phyloP scores from a whole-genome alignment of 2,888 invertebrate species.

The Helicoverpa assulta region DNA sequence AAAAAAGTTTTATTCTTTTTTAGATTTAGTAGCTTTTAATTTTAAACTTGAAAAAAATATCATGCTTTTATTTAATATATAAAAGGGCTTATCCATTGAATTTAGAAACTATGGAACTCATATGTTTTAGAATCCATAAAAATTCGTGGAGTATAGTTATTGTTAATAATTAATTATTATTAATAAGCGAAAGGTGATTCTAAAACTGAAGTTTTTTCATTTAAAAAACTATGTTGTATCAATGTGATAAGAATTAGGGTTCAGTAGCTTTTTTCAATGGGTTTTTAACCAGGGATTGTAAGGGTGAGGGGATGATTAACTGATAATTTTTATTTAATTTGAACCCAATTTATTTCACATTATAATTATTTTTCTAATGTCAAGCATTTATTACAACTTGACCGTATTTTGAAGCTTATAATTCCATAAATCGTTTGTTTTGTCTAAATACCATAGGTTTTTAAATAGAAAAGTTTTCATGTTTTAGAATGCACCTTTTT shows the following conservation, averaged over 20 bases:
- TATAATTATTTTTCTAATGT: slow-evolving; percentile 22
- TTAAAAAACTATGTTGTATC: slow-evolving; percentile 26
- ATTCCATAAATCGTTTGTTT: slow-evolving; percentile 17
- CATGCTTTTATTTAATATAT: slow-evolving; percentile 67
- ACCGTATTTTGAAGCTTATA: slow-evolving; percentile 17
- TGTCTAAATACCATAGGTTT: slow-evolving; percentile 7
- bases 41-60: slow-evolving; percentile 65
- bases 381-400: slow-evolving; percentile 43
- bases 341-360: slow-evolving; percentile 48
- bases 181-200: slow-evolving; percentile 44
- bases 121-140: slow-evolving; percentile 80
- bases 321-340: slow-evolving; percentile 30
- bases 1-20: slow-evolving; percentile 60
- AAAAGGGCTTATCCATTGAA: slow-evolving; percentile 75
- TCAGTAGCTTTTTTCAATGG: slow-evolving; percentile 16
- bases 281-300: slow-evolving; percentile 18
- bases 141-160: slow-evolving; percentile 65
- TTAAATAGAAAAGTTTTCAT: slow-evolving; percentile 26
- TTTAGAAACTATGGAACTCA: slow-evolving; percentile 78
- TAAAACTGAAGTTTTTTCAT: slow-evolving; percentile 33
- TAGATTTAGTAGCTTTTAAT: slow-evolving; percentile 78
- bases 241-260: slow-evolving; percentile 36
- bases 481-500: slow-evolving; percentile 40
- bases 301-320: slow-evolving; percentile 49
- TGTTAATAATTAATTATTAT: slow-evolving; percentile 33